Evolutionary conservation across 2,888 invertebrate genomes (phyloP).

Genomic region (Sphaerophoria rueppellii): DNA sequence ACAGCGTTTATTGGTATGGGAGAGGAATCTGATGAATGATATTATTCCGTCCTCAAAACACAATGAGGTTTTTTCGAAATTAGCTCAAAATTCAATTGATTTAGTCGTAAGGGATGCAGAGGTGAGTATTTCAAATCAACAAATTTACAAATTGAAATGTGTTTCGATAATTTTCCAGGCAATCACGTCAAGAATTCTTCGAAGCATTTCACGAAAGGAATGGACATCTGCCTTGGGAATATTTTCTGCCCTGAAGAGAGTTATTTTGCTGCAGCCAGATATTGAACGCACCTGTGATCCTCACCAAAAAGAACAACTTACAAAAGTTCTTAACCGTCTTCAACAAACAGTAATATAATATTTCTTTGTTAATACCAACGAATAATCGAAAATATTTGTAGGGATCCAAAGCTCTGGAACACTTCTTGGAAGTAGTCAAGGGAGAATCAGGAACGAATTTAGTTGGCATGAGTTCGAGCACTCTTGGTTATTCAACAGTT

Average conservation of each 20-base stretch:
- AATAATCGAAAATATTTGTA: slow-evolving; percentile 77
- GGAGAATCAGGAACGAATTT: slow-evolving; percentile 90
- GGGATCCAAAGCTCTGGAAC: slow-evolving; percentile 95
- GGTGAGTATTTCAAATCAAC: slow-evolving; percentile 80
- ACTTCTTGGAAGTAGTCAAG: slow-evolving; percentile 94
- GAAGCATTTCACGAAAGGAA: slow-evolving; percentile 90
- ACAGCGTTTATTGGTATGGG: slow-evolving; percentile 93
- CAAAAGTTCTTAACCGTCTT: slow-evolving; percentile 88
- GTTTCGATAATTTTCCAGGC: slow-evolving; percentile 2
- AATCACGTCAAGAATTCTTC: slow-evolving; percentile 88
- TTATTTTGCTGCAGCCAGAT: slow-evolving; percentile 89
- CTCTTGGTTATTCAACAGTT: slow-evolving; percentile 78
- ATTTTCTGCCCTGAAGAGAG: slow-evolving; percentile 91
- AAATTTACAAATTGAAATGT: not conserved
- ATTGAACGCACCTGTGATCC: slow-evolving; percentile 90
- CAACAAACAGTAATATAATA: slow-evolving; percentile 86
- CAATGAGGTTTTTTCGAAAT: slow-evolving; percentile 91
- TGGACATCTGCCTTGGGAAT: slow-evolving; percentile 91
- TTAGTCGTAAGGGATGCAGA: slow-evolving; percentile 93
- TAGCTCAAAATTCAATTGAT: slow-evolving; percentile 93
- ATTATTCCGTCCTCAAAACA: slow-evolving; percentile 92
- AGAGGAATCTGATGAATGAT: slow-evolving; percentile 91
- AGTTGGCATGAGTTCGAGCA: slow-evolving; percentile 81
- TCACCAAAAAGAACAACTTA: slow-evolving; percentile 87
- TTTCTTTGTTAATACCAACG: not conserved